Percentiles rank a stretch among this genome's conserved stretches.
Evolutionary conservation across 2,888 invertebrate species (phyloP).

Genomic region (Tachina lurida): DNA sequence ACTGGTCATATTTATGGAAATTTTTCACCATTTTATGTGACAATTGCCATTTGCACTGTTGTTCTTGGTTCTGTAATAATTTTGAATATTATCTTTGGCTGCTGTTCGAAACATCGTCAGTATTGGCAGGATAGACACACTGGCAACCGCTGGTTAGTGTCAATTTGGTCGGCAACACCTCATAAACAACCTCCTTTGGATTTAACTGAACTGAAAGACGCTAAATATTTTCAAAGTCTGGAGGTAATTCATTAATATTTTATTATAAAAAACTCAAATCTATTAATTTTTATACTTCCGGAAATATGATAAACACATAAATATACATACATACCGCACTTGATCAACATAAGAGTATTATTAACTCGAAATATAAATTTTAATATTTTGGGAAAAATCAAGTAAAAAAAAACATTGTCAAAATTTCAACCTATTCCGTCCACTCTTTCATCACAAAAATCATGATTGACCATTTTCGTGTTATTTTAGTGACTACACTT

Average conservation of each 20-base stretch:
- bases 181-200: conserved; percentile 92
- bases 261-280: not conserved
- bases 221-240: conserved; percentile 81
- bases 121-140: conserved; percentile 94
- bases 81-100: conserved; percentile 91
- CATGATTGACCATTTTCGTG: too few species aligned
- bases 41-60: conserved; percentile 90
- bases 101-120: conserved; percentile 89
- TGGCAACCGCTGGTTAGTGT: conserved; percentile 92
- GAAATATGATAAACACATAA: too few species aligned
- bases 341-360: too few species aligned
- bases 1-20: conserved; percentile 86
- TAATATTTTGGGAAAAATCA: too few species aligned
- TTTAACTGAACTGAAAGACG: conserved; percentile 88
- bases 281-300: too few species aligned
- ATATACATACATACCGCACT: too few species aligned
- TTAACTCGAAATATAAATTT: too few species aligned
- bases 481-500: too few species aligned
- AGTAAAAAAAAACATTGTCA: too few species aligned
- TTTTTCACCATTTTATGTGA: conserved; percentile 93
- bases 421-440: too few species aligned
- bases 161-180: conserved; percentile 92
- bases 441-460: too few species aligned
- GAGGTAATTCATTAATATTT: conserved; percentile 74
- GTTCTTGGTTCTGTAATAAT: conserved; percentile 88